Evolutionary conservation across 2,888 invertebrate species (phyloP).

Genomic region (Hypsopygia costalis): DNA sequence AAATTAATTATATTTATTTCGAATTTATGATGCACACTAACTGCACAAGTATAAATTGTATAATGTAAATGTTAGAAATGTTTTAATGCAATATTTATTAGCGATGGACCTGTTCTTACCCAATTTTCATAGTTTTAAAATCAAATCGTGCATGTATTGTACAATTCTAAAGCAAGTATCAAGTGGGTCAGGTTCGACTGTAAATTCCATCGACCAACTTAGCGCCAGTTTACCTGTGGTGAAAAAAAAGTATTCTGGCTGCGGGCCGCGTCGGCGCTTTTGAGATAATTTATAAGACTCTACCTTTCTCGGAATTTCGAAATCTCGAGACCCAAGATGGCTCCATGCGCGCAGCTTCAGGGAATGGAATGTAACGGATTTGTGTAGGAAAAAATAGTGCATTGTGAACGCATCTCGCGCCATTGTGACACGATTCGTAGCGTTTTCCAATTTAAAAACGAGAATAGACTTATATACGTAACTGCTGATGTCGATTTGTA

Average conservation of each 20-base stretch:
- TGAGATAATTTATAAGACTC: slow-evolving; percentile 79
- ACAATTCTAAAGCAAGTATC: slow-evolving; percentile 31
- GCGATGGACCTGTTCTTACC: too few species aligned
- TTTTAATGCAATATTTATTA: too few species aligned
- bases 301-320: slow-evolving; percentile 79
- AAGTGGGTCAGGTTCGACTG: slow-evolving; percentile 37
- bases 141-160: too few species aligned
- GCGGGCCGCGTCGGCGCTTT: slow-evolving; percentile 77
- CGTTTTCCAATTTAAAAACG: slow-evolving; percentile 38
- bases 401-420: slow-evolving; percentile 52
- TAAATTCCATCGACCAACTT: slow-evolving; percentile 74
- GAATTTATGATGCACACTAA: too few species aligned
- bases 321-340: slow-evolving; percentile 60
- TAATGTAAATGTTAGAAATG: too few species aligned
- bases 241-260: slow-evolving; percentile 74
- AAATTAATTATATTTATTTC: too few species aligned
- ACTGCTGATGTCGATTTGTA: not conserved
- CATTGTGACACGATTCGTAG: slow-evolving; percentile 45
- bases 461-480: too few species aligned
- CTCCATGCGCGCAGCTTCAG: slow-evolving; percentile 54
- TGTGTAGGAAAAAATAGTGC: slow-evolving; percentile 64
- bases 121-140: too few species aligned
- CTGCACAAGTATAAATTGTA: too few species aligned
- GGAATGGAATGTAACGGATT: slow-evolving; percentile 78
- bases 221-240: slow-evolving; percentile 77